Evolutionary conservation across 2,888 invertebrate genomes (phyloP).

Genomic region (Agrotis clavis): DNA sequence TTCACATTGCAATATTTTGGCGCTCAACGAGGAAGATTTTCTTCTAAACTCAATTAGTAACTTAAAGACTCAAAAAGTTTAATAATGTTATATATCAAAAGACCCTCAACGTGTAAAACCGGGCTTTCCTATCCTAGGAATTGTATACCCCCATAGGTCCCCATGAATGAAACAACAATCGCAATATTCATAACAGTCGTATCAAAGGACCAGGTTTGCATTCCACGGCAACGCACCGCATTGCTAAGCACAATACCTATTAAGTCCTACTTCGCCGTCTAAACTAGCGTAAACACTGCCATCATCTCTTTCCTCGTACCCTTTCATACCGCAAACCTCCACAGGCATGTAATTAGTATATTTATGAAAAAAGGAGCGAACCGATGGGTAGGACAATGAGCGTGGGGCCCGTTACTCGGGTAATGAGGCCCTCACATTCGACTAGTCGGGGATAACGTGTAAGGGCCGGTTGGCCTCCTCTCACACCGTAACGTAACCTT

Average conservation of each 20-base stretch:
- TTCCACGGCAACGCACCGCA: conserved; percentile 46
- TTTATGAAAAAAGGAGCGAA: conserved; percentile 67
- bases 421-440: conserved; percentile 75
- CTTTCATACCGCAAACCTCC: conserved; percentile 54
- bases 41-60: not conserved
- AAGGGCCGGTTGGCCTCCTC: conserved; percentile 64
- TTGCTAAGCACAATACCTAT: conserved; percentile 52
- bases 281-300: conserved; percentile 53
- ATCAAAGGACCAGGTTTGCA: conserved; percentile 53
- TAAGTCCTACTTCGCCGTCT: conserved; percentile 38
- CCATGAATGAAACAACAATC: conserved; percentile 50
- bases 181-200: conserved; percentile 50
- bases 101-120: conserved; percentile 4
- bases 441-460: conserved; percentile 70
- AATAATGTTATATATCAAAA: not conserved
- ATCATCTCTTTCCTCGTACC: conserved; percentile 53
- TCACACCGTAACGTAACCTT: conserved; percentile 67
- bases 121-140: conserved; percentile 13
- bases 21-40: not conserved
- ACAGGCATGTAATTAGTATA: conserved; percentile 67
- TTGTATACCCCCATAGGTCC: conserved; percentile 14
- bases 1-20: conserved; percentile 9
- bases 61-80: not conserved
- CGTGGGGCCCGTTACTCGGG: conserved; percentile 70
- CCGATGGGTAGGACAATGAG: conserved; percentile 70